phyloP scores from a whole-genome alignment of 2,113 vertebrate species.

The Apistogramma diplotaenia region DNA sequence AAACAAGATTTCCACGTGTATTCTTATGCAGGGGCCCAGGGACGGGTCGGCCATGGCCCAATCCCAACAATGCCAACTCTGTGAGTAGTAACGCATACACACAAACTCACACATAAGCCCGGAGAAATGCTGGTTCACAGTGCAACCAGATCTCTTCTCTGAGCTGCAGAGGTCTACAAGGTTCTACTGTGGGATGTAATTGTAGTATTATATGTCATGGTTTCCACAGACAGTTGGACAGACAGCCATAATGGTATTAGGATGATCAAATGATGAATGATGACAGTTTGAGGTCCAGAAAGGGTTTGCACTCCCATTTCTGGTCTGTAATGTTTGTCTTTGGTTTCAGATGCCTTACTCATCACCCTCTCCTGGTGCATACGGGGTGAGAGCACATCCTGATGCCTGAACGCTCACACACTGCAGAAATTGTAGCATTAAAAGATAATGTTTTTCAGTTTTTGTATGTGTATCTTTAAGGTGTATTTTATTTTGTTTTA shows the following conservation, averaged over 20 bases:
- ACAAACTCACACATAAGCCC: neutral
- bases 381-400: conserved; percentile 84
- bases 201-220: conserved; percentile 68
- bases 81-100: conserved; percentile 80
- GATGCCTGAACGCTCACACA: neutral
- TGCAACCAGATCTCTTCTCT: conserved; percentile 38
- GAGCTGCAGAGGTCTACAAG: conserved; percentile 12
- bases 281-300: conserved; percentile 51
- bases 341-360: conserved; percentile 93
- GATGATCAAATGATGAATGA: conserved; percentile 54
- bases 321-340: conserved; percentile 57
- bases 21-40: conserved; percentile 85
- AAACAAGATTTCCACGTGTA: neutral
- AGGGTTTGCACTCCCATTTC: conserved; percentile 39
- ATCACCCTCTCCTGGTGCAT: conserved; percentile 96
- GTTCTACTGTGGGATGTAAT: conserved; percentile 58
- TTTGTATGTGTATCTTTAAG: neutral
- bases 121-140: conserved; percentile 34
- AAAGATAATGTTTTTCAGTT: neutral
- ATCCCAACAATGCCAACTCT: conserved; percentile 97
- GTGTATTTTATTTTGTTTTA: neutral
- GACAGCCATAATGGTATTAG: conserved; percentile 60
- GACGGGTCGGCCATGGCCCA: conserved; percentile 94
- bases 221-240: conserved; percentile 54
- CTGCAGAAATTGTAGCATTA: neutral